Base-by-base conservation (phyloP, 2,113 vertebrate genomes). In the Phasianus colchicus region DNA sequence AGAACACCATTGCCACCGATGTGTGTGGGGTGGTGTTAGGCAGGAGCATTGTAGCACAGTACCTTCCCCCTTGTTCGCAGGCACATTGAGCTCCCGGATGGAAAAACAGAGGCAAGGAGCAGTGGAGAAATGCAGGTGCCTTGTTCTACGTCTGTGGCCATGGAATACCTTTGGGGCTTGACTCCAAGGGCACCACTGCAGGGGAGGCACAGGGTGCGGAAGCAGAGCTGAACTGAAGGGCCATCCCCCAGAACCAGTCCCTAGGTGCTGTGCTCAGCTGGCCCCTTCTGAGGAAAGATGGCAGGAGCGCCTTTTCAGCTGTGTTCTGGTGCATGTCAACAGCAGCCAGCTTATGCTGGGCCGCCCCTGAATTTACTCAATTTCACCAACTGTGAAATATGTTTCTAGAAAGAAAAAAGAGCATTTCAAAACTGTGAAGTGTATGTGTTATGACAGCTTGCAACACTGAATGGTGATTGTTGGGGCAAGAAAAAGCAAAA, bases 291-390 rank as follows among this genome's bases (percentile, higher is more conserved):
- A 48, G 32, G 22, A 36, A 18, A 8, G 12, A 18, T 27, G 17
- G 67, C 22, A 1, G 2, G 24, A 13, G 15, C 3, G 70, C 20
- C 18, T 42, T 78, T 78, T 52, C 36, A 25, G 21, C 36, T 13
- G 3, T 14, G 34, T 65, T 34, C n/a, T 19, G 63, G 43, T 77
- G 43, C 15, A 0, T 0, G 0, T 34, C 2, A 24, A 24, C 20
- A 72, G 45, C 58, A 17, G 21, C 60, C 24, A 32, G 13, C 17
- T 70, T 61, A 3, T 69, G 71, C 80, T 45, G 65, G 24, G 29
- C 0, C 2, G 5, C 2, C 54, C 38, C 34, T 1, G 1, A 12
- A 0, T 4, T 34, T 43, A 13, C 48, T 66, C 5, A 0, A 3
- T 29, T 58, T 61, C 36, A 6, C 22, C 16, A 24, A 7, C 54